Evolutionary conservation across 2,113 vertebrate species (phyloP), one percentile per base, ranked within the genome.

Genomic region (Uria aalge): DNA sequence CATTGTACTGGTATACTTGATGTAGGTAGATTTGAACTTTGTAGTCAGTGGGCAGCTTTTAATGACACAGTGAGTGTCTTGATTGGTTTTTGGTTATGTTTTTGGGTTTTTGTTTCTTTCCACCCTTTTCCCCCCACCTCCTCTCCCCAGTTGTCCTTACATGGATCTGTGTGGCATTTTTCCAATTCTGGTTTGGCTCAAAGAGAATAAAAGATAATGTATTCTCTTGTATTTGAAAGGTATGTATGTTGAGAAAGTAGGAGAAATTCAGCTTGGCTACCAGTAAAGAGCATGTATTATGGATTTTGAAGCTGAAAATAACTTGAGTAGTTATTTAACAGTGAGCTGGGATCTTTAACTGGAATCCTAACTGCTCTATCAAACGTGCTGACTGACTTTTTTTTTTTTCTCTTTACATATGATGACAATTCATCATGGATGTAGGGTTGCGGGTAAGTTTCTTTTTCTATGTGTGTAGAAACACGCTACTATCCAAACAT

Each of bases 371-470:
- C 57, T 94, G 60, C 63, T 91, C 41, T 89, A 12, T 67, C 92
- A 59, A 94, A 60, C 94, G 98, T 98, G 97, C 94, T 98, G 88
- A 98, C 91, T 96, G 95, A 89, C 97, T 95, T 98, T 97, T 97
- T 96, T 96, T 55, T 81, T 76, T 75, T 72, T 59, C 87, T 97
- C 95, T 97, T 97, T 95, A 64, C 96, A 96, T 97, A 78, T 97
- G 93, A 97, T 98, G 92, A 93, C 92, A 94, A 94, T 98, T 96
- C 97, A 94, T 88, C 90, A 4, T 96, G 97, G 98, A 98, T 93
- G 63, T 97, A 99, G 99, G 99, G 99, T 93, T 99, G 99, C 98
- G 99, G 99, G 99, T 99, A 99, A 99, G 99, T 98, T 73, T 81
- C n/a, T 92, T 90, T 97, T 81, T 87, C 47, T 95, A 15, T 96